phyloP scores from a whole-genome alignment of 2,113 vertebrate genomes.

The Indri indri region DNA sequence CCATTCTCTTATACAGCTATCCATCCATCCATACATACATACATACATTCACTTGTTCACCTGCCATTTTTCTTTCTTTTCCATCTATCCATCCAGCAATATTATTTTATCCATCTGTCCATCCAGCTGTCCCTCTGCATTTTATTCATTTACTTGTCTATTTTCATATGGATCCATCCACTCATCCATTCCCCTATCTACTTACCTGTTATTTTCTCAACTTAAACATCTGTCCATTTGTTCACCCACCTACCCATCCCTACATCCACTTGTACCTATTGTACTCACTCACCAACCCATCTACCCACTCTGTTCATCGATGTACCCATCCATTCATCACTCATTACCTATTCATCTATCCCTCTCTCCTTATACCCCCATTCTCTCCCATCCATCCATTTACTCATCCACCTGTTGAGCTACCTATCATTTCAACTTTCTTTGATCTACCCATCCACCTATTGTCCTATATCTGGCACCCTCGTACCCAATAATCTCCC shows the following conservation, averaged over 20 bases:
- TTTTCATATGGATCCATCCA: not conserved
- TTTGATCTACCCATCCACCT: not conserved
- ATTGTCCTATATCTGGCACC: not conserved
- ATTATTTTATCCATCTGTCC: not conserved
- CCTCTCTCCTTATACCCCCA: not conserved
- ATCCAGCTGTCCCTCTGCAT: not conserved
- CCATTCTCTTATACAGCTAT: not conserved
- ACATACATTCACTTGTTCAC: not conserved
- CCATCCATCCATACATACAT: no score
- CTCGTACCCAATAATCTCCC: not conserved
- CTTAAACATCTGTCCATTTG: slow-evolving; percentile 4
- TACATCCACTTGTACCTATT: not conserved
- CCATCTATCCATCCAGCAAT: not conserved
- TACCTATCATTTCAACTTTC: not conserved
- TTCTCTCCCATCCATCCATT: not conserved
- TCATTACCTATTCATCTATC: not conserved
- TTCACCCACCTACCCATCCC: not conserved
- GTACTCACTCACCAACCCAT: not conserved
- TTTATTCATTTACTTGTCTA: not conserved
- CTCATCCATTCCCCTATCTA: not conserved
- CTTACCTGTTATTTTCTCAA: not conserved
- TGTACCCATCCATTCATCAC: not conserved
- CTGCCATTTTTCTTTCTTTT: not conserved
- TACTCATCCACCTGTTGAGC: not conserved
- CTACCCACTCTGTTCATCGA: not conserved